A percentile compares a stretch with the other conserved stretches of the same genome.
Evolutionary conservation across 2,888 invertebrate genomes (phyloP).

Genomic region (Furcula furcula): DNA sequence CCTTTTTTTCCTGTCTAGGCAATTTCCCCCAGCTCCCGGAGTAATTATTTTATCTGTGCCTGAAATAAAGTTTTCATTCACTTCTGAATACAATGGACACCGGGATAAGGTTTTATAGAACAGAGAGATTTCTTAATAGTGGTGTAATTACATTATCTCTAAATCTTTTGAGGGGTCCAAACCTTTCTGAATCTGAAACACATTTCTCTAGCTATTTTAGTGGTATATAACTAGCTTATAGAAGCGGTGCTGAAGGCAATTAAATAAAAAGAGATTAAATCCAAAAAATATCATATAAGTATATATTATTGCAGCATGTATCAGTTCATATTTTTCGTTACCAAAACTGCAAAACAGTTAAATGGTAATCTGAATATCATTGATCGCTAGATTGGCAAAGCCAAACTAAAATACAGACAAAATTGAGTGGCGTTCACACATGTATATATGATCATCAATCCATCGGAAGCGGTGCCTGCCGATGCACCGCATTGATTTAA

Average conservation of each 20-base stretch:
- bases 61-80: constrained; percentile 21
- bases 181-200: background rate
- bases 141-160: constrained; percentile 7
- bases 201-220: too few species aligned
- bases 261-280: too few species aligned
- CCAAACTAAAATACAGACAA: constrained; percentile 8
- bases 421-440: constrained; percentile 16
- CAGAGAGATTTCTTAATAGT: constrained; percentile 11
- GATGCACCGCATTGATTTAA: constrained; percentile 30
- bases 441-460: constrained; percentile 26
- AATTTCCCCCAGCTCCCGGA: constrained; percentile 17
- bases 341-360: too few species aligned
- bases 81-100: constrained; percentile 16
- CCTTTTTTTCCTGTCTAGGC: constrained; percentile 20
- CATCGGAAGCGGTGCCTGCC: constrained; percentile 11
- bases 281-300: too few species aligned
- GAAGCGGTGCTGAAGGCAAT: too few species aligned
- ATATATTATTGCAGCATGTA: too few species aligned
- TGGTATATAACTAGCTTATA: too few species aligned
- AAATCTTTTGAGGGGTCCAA: constrained; percentile 2
- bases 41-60: constrained; percentile 31
- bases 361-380: too few species aligned
- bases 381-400: too few species aligned
- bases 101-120: constrained; percentile 11
- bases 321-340: too few species aligned